Conservation (phyloP, 30 jellyfish, hydroid and myxozoan genomes). For the Nemopilema nomurai region DNA sequence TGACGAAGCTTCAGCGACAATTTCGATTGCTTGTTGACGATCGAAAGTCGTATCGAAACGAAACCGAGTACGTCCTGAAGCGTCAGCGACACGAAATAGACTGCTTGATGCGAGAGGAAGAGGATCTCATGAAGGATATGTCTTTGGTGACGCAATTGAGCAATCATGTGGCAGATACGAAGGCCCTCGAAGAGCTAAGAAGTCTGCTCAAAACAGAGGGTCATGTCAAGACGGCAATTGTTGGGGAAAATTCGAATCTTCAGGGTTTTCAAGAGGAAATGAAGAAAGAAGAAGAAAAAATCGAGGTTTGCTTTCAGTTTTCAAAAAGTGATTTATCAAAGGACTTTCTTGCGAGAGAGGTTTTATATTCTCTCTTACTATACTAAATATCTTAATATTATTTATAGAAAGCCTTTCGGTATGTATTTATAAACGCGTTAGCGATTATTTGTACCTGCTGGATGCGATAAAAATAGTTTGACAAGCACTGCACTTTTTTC, state of each 20-base stretch:
- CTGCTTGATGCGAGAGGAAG: constrained; percentile 62
- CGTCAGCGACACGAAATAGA: constrained; percentile 63
- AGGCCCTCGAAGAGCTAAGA: constrained; percentile 27
- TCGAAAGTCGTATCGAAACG: constrained; percentile 74
- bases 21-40: constrained; percentile 83
- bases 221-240: constrained; percentile 39
- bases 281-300: constrained; percentile 16
- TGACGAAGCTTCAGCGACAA: constrained; percentile 76
- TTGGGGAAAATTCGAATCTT: constrained; percentile 13
- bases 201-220: constrained; percentile 63
- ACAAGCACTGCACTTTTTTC: too few relatives aligned
- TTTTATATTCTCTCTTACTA: too few relatives aligned
- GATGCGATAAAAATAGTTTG: too few relatives aligned
- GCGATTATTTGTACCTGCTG: too few relatives aligned
- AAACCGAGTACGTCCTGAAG: constrained; percentile 63
- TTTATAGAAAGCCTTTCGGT: too few relatives aligned
- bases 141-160: constrained; percentile 56
- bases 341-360: too few relatives aligned
- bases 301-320: constrained; percentile 41
- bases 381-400: too few relatives aligned
- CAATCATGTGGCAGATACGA: constrained; percentile 40
- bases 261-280: background rate
- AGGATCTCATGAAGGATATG: constrained; percentile 71
- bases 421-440: too few relatives aligned
- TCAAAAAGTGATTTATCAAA: too few relatives aligned